Conservation (phyloP, 2,888 invertebrate species). For the Andrena hattorfiana region DNA sequence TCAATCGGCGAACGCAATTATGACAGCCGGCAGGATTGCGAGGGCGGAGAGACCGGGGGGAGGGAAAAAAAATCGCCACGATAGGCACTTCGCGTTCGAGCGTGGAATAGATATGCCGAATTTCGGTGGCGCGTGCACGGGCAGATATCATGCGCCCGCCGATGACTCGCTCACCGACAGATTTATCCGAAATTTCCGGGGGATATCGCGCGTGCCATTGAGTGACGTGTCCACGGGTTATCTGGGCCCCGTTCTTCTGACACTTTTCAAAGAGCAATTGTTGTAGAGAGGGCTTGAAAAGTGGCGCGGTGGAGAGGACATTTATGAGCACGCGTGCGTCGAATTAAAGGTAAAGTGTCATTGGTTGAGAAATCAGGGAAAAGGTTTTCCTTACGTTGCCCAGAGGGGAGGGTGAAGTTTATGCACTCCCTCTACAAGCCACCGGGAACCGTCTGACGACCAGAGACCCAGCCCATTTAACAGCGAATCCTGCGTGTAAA, state of each 20-base stretch:
- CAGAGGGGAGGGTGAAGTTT: background rate
- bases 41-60: background rate
- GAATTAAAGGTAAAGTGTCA: background rate
- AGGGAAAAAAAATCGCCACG: slow-evolving; percentile 38
- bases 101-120: slow-evolving; percentile 46
- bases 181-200: slow-evolving; percentile 56
- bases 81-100: slow-evolving; percentile 50
- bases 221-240: slow-evolving; percentile 42
- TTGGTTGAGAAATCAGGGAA: background rate
- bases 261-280: slow-evolving; percentile 20
- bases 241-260: slow-evolving; percentile 16
- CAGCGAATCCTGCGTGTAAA: slow-evolving; percentile 41
- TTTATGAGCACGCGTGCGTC: background rate
- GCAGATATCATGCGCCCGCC: slow-evolving; percentile 32
- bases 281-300: background rate
- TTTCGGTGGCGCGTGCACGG: slow-evolving; percentile 39
- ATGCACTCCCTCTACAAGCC: background rate
- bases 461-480: slow-evolving; percentile 27
- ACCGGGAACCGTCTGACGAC: slow-evolving; percentile 6
- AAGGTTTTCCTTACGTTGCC: slow-evolving; percentile 13
- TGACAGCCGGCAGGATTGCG: slow-evolving; percentile 39
- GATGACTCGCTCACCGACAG: slow-evolving; percentile 49
- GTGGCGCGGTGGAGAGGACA: background rate
- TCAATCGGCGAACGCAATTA: slow-evolving; percentile 61
- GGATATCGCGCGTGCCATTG: slow-evolving; percentile 52